Conservation (phyloP, 2,888 invertebrate species). For the Drosophila rellima region DNA sequence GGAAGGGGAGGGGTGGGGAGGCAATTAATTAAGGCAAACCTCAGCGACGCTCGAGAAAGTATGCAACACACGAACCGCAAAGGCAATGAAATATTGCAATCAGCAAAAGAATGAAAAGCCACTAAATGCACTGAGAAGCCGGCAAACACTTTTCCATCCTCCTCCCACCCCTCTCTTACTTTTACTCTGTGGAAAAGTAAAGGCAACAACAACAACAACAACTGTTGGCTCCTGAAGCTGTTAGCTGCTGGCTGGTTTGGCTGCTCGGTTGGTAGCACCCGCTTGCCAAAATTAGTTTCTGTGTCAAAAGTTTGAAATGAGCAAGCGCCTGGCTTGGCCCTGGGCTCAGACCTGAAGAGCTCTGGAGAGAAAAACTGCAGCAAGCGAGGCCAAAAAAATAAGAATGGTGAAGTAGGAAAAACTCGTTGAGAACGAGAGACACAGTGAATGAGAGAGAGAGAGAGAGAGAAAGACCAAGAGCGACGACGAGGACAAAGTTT, state of each 20-base stretch:
- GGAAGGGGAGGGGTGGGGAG: neutral
- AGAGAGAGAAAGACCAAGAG: constrained; percentile 10
- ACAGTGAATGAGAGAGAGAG: constrained; percentile 10
- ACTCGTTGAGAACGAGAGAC: constrained; percentile 43
- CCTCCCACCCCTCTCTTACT: neutral
- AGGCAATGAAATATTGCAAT: constrained; percentile 83
- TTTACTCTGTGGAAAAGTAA: neutral
- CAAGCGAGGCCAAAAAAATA: constrained; percentile 6
- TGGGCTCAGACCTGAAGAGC: constrained; percentile 17
- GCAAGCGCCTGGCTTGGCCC: constrained; percentile 62
- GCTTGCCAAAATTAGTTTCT: constrained; percentile 82
- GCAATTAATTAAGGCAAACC: constrained; percentile 81
- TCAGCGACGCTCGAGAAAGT: constrained; percentile 73
- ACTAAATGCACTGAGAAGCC: constrained; percentile 63
- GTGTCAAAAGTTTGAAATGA: constrained; percentile 82
- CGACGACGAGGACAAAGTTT: constrained; percentile 74
- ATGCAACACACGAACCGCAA: constrained; percentile 82
- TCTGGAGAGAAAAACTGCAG: constrained; percentile 44
- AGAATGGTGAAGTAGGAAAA: constrained; percentile 28
- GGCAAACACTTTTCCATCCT: constrained; percentile 4
- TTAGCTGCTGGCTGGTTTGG: constrained; percentile 24
- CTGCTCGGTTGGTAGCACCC: constrained; percentile 63
- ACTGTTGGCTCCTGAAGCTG: constrained; percentile 20
- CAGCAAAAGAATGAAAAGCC: constrained; percentile 81
- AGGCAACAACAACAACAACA: constrained; percentile 19